phyloP scores from a whole-genome alignment of 2,113 vertebrate species.

The Blennius ocellaris region DNA sequence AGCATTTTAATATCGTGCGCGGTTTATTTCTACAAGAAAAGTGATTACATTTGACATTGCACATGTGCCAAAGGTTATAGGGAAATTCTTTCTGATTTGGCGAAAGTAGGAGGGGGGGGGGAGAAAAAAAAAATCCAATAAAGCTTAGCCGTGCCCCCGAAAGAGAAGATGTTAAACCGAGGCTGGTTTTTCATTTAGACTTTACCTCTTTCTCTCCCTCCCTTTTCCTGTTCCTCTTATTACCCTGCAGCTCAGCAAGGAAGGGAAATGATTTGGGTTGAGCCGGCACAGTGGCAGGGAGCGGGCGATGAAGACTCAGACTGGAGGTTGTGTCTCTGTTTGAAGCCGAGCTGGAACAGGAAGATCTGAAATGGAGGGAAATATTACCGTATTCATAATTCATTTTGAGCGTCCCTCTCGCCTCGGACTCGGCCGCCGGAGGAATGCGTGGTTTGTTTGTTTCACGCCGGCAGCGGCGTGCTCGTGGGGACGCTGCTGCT shows the following conservation, averaged over 20 bases:
- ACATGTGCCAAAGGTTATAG: conserved; percentile 75
- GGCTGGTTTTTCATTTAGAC: conserved; percentile 79
- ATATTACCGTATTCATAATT: conserved; percentile 62
- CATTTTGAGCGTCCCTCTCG: conserved; percentile 43
- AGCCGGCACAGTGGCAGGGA: conserved; percentile 56
- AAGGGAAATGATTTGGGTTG: conserved; percentile 69
- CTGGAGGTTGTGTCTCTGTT: conserved; percentile 38
- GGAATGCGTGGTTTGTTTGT: conserved; percentile 42
- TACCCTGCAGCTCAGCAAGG: conserved; percentile 66
- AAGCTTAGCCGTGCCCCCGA: conserved; percentile 76
- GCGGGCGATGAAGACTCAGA: conserved; percentile 55
- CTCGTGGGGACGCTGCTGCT: conserved; percentile 34
- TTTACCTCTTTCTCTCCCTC: conserved; percentile 59
- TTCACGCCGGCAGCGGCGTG: conserved; percentile 34
- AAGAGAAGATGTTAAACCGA: conserved; percentile 77
- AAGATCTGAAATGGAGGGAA: conserved; percentile 59
- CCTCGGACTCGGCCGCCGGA: conserved; percentile 41
- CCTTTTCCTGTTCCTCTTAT: conserved; percentile 67
- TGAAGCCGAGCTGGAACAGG: conserved; percentile 33
- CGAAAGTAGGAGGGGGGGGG: conserved; percentile 40
- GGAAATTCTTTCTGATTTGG: conserved; percentile 69
- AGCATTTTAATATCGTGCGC: conserved; percentile 63
- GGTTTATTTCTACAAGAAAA: conserved; percentile 55
- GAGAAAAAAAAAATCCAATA: conserved; percentile 77
- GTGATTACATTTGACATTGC: conserved; percentile 78